phyloP scores from a whole-genome alignment of 2,797 vertebrate genomes.

The Anguilla obscura region DNA sequence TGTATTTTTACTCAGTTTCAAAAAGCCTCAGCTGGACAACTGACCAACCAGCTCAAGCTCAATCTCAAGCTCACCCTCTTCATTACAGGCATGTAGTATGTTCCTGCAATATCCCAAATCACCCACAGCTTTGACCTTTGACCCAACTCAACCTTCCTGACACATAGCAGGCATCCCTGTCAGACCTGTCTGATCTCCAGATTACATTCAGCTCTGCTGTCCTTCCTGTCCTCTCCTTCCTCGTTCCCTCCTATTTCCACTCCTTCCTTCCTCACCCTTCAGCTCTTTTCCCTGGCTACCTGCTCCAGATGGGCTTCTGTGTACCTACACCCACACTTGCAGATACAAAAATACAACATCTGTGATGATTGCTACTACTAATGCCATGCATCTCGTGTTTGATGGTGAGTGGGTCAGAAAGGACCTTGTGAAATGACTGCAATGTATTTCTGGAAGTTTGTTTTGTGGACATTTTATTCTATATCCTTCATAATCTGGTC shows the following conservation, averaged over 20 bases:
- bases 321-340: conserved; percentile 38
- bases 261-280: not conserved
- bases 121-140: not conserved
- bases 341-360: not conserved
- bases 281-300: not conserved
- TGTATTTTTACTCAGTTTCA: not conserved
- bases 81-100: not conserved
- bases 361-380: not conserved
- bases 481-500: too few species aligned
- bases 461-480: not conserved
- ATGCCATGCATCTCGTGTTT: not conserved
- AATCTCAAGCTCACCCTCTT: not conserved
- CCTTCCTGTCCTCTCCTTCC: not conserved
- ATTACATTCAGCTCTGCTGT: not conserved
- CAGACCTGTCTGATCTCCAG: not conserved
- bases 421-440: not conserved
- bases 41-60: not conserved
- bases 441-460: not conserved
- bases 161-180: not conserved
- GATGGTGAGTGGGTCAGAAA: not conserved
- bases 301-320: conserved; percentile 64
- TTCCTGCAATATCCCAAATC: not conserved
- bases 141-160: not conserved
- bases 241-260: not conserved
- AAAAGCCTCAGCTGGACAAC: not conserved